phyloP scores from a whole-genome alignment of 92 coral and sea anemone genomes.

The Palythoa caribaeorum region DNA sequence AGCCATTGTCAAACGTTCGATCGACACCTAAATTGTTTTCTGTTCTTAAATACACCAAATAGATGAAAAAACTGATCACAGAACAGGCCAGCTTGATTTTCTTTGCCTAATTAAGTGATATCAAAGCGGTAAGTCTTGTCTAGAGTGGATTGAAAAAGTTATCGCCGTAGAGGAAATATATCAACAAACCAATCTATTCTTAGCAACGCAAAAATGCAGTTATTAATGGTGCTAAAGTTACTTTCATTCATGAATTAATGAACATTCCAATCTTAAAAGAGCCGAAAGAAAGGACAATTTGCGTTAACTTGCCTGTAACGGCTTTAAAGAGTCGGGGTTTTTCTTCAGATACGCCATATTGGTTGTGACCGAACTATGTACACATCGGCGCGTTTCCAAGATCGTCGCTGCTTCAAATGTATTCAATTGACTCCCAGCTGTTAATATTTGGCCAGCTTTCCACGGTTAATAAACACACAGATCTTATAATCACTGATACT shows the following conservation, averaged over 20 bases:
- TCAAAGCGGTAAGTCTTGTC: neutral
- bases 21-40: no score
- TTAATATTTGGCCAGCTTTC: slow-evolving; percentile 78
- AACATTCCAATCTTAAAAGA: neutral
- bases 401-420: slow-evolving; percentile 63
- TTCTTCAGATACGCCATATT: slow-evolving; percentile 99
- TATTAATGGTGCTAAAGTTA: neutral
- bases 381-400: slow-evolving; percentile 56
- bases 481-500: slow-evolving; percentile 3
- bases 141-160: neutral
- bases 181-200: neutral
- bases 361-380: slow-evolving; percentile 55
- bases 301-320: slow-evolving; percentile 89
- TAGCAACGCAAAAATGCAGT: slow-evolving; percentile 30
- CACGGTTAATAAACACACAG: slow-evolving; percentile 60
- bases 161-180: neutral
- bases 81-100: neutral
- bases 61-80: no score
- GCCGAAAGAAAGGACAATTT: neutral
- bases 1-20: no score
- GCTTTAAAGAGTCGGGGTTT: slow-evolving; percentile 93
- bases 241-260: neutral
- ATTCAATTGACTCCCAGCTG: slow-evolving; percentile 64
- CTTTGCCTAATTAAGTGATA: neutral
- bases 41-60: no score